Conservation (phyloP, 2,113 vertebrate species). For the Sisor rabdophorus region DNA sequence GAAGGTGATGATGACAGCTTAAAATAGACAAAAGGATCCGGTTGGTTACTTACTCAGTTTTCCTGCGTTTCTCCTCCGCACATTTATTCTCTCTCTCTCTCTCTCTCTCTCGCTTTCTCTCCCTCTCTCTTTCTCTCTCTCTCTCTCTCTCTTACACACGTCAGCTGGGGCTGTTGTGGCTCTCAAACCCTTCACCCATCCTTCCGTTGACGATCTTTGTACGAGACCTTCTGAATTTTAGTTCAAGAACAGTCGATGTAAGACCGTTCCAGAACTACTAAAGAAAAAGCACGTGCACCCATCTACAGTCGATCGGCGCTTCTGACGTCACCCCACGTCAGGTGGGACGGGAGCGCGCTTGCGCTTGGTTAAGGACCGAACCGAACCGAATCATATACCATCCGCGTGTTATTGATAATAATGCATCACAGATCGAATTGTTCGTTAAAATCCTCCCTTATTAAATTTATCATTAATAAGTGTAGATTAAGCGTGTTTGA, state of each 20-base stretch:
- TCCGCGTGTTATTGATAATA: background rate
- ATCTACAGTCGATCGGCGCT: background rate
- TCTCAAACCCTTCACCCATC: background rate
- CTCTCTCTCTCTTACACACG: background rate
- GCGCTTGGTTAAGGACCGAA: background rate
- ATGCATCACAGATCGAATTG: no score
- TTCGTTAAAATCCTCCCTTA: no score
- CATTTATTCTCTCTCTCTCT: background rate
- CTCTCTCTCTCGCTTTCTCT: background rate
- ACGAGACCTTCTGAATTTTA: background rate
- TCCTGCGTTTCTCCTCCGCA: background rate
- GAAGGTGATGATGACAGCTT: background rate
- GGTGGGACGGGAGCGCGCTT: conserved; percentile 1
- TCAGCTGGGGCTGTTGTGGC: background rate
- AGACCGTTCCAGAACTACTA: background rate
- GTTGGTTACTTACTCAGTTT: conserved; percentile 17
- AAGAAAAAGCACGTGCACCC: background rate
- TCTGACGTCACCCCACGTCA: conserved; percentile 37
- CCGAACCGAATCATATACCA: background rate
- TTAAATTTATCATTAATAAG: no score
- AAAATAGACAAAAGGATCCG: background rate
- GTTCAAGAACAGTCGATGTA: background rate
- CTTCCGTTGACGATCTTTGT: background rate
- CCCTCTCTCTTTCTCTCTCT: background rate
- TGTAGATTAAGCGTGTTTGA: no score